These are phyloP conservation scores for Enteromius paludinosus DNA, from an alignment of 2,797 vertebrate genomes.

Conservation along the genomic window DNA sequence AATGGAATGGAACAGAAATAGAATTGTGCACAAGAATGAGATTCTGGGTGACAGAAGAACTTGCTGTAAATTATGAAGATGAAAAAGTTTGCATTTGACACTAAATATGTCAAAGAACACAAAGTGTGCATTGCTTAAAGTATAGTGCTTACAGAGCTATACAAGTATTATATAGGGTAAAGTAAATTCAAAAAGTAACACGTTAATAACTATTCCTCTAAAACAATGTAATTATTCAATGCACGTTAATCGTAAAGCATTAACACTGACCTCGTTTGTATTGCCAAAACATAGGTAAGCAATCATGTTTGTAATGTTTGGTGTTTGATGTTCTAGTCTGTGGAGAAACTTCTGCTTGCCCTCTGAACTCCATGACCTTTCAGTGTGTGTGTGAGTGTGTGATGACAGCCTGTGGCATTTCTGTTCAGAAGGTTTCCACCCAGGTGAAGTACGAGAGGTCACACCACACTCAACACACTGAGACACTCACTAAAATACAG, in stretches of 20 bases:
- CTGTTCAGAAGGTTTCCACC: constrained; percentile 69
- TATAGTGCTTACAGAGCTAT: no score
- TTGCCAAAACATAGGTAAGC: constrained; percentile 5
- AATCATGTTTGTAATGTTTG: constrained; percentile 58
- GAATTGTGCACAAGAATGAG: background rate
- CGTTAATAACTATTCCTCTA: background rate
- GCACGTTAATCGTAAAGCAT: background rate
- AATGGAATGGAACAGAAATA: background rate
- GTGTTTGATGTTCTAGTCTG: constrained; percentile 33
- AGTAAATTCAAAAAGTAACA: background rate
- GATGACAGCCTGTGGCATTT: constrained; percentile 76
- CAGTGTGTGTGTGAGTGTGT: constrained; percentile 58
- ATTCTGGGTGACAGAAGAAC: background rate
- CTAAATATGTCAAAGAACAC: background rate
- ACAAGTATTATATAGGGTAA: background rate
- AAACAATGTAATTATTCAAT: background rate
- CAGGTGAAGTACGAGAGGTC: constrained; percentile 81
- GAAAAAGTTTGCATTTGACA: background rate
- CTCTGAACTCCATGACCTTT: constrained; percentile 72
- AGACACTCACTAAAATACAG: constrained; percentile 61
- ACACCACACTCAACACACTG: constrained; percentile 67
- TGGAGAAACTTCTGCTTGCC: constrained; percentile 61
- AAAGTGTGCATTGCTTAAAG: background rate
- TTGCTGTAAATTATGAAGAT: no score
- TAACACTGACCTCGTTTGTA: background rate